Conservation (phyloP, 2,113 vertebrate genomes). For the Lophius piscatorius region DNA sequence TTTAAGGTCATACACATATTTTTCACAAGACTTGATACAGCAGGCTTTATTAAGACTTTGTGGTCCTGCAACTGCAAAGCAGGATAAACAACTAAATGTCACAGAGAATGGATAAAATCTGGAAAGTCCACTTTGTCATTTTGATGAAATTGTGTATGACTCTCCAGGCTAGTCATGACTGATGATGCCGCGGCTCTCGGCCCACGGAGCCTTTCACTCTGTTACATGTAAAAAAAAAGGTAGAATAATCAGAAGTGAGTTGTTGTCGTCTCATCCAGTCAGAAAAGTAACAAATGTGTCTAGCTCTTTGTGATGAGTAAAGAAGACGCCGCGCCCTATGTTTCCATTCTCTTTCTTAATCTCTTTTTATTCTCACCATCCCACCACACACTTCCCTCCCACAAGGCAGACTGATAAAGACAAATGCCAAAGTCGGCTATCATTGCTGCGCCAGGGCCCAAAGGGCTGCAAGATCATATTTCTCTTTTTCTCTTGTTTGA, state of each 20-base stretch:
- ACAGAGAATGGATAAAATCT: conserved; percentile 69
- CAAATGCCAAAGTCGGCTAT: conserved; percentile 82
- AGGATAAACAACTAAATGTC: conserved; percentile 71
- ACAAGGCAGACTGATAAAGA: conserved; percentile 83
- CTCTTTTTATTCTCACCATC: conserved; percentile 64
- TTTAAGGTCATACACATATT: too few species aligned
- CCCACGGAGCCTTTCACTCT: conserved; percentile 62
- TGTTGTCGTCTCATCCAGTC: conserved; percentile 29
- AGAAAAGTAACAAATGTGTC: conserved; percentile 48
- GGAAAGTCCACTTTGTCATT: conserved; percentile 76
- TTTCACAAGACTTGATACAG: conserved; percentile 15
- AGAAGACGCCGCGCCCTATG: conserved; percentile 44
- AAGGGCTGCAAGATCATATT: conserved; percentile 80
- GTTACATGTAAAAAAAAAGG: conserved; percentile 34
- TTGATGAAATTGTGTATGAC: conserved; percentile 70
- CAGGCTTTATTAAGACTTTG: not conserved
- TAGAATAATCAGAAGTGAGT: conserved; percentile 25
- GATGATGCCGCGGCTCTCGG: conserved; percentile 60
- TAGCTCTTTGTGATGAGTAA: conserved; percentile 41
- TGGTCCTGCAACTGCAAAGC: conserved; percentile 27
- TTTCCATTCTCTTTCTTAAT: conserved; percentile 55
- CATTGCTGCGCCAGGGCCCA: conserved; percentile 71
- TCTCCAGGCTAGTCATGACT: conserved; percentile 67
- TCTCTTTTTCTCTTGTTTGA: conserved; percentile 84
- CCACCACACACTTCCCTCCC: conserved; percentile 59